Evolutionary conservation across 2,113 vertebrate species (phyloP).

Genomic region (Campylomormyrus numenius): DNA sequence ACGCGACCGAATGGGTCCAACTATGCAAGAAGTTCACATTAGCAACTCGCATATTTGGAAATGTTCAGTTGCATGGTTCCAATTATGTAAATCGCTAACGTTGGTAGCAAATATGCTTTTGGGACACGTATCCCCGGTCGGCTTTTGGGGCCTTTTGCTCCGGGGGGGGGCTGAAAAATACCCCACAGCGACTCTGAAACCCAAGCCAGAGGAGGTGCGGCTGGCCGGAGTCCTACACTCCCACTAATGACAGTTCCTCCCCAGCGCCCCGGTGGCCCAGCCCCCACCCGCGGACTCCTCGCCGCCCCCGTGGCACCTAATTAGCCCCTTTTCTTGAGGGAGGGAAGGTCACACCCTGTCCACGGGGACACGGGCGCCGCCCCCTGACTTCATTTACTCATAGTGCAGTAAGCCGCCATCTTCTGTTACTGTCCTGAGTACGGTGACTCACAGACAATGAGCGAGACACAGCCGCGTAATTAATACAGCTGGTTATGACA

Average conservation of each 20-base stretch:
- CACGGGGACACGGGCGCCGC: background rate
- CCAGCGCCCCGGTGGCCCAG: constrained; percentile 26
- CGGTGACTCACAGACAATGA: background rate
- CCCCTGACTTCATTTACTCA: constrained; percentile 30
- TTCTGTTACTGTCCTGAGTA: constrained; percentile 12
- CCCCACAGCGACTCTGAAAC: constrained; percentile 53
- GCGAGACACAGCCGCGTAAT: background rate
- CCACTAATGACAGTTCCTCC: constrained; percentile 58
- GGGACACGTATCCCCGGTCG: background rate
- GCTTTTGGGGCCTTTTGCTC: background rate
- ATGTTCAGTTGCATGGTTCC: background rate
- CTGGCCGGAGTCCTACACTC: constrained; percentile 50
- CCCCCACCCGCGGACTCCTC: constrained; percentile 33
- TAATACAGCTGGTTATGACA: background rate
- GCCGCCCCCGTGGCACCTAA: constrained; percentile 43
- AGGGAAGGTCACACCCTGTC: constrained; percentile 5
- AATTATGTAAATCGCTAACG: background rate
- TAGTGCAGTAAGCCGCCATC: background rate
- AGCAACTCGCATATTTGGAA: background rate
- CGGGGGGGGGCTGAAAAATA: background rate
- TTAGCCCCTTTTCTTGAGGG: constrained; percentile 54
- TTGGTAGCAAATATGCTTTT: background rate
- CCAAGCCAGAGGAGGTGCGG: constrained; percentile 60
- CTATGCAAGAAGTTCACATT: background rate
- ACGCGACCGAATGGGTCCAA: background rate